phyloP scores from a whole-genome alignment of 1,140 invertebrate species.

The Platorchestia sp. region DNA sequence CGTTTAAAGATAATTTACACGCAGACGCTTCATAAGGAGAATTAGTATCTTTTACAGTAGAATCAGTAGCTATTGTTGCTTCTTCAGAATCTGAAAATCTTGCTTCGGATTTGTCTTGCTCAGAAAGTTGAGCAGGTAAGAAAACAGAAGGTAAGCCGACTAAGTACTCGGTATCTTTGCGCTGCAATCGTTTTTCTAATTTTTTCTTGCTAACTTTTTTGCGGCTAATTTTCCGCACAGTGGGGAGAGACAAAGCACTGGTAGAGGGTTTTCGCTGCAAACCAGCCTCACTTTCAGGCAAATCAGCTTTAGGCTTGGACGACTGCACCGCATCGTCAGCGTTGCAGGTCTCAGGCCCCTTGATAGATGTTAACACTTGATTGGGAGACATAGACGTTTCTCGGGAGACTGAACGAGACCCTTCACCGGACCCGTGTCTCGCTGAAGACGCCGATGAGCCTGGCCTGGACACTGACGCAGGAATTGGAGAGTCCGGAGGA shows the following conservation, averaged over 20 bases:
- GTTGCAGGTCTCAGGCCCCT: neutral
- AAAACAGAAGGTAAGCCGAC: neutral
- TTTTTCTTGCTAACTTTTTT: slow-evolving; percentile 45
- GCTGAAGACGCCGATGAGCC: slow-evolving; percentile 23
- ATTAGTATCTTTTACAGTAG: slow-evolving; percentile 16
- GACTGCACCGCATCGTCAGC: neutral
- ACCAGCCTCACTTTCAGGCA: neutral
- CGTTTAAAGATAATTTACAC: neutral
- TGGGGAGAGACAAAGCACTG: neutral
- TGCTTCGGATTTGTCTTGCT: neutral
- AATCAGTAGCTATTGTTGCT: slow-evolving; percentile 41
- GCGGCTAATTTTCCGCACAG: slow-evolving; percentile 5
- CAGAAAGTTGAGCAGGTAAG: neutral
- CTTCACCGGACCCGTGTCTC: slow-evolving; percentile 39
- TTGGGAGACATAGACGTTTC: neutral
- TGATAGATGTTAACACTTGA: neutral
- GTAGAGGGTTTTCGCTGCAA: neutral
- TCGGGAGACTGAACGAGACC: neutral
- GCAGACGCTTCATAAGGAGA: neutral
- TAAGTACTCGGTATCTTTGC: slow-evolving; percentile 1
- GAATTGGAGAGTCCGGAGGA: neutral
- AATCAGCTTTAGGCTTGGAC: neutral
- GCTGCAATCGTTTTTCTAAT: slow-evolving; percentile 4
- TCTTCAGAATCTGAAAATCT: slow-evolving; percentile 44
- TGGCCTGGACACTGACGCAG: neutral